phyloP scores from a whole-genome alignment of 2,888 invertebrate species.

The Timandra comae region DNA sequence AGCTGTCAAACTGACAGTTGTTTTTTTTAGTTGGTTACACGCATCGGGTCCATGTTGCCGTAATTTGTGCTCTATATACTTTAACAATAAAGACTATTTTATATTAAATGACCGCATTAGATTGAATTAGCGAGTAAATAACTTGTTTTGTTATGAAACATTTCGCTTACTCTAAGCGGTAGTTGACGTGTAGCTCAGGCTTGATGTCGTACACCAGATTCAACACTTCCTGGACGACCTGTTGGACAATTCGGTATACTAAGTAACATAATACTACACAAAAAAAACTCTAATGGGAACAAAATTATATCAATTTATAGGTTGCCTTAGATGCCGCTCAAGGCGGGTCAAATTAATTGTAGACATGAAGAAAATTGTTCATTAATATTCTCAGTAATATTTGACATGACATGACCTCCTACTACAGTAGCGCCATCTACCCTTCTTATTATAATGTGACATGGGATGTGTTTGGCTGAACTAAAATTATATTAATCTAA shows the following conservation, averaged over 20 bases:
- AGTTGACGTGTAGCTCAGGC: conserved; percentile 95
- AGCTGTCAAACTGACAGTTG: conserved; percentile 19
- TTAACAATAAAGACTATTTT: conserved; percentile 43
- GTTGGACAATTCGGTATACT: no score
- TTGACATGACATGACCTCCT: no score
- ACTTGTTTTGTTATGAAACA: conserved; percentile 15
- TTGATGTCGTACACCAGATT: conserved; percentile 93
- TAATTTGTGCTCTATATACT: conserved; percentile 25
- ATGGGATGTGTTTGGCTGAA: no score
- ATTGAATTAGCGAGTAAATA: conserved; percentile 25
- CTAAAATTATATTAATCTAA: no score
- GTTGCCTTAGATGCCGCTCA: not conserved
- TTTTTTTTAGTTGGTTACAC: conserved; percentile 8
- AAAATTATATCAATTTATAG: no score
- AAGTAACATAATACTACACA: no score
- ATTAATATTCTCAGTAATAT: no score
- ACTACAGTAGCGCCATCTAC: no score
- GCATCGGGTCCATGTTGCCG: conserved; percentile 23
- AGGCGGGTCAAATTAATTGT: not conserved
- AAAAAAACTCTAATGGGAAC: no score
- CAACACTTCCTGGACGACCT: conserved; percentile 89
- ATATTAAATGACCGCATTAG: conserved; percentile 39
- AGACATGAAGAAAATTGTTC: no score
- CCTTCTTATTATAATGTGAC: no score
- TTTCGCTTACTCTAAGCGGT: conserved; percentile 64